A percentile compares a stretch with the other conserved stretches of the same genome.
Evolutionary conservation across 2,113 vertebrate genomes (phyloP).

Genomic region (Aix galericulata): DNA sequence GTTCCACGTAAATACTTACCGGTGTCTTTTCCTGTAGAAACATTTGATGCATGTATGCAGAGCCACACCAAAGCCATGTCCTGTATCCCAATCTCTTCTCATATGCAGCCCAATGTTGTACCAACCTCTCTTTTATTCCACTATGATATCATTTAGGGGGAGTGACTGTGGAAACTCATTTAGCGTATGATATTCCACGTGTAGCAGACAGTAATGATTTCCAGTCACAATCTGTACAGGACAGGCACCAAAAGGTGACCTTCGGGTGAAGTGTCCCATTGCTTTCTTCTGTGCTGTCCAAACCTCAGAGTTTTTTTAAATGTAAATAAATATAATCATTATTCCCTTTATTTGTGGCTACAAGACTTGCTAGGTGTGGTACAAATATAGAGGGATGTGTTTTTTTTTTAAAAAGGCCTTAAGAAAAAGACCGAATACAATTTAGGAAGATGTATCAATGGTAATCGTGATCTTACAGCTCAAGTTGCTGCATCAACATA

Average conservation of each 20-base stretch:
- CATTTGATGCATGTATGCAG: no score
- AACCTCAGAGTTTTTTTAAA: neutral
- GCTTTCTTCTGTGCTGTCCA: neutral
- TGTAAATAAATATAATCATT: neutral
- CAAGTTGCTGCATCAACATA: neutral
- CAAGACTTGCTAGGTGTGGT: neutral
- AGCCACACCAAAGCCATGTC: neutral
- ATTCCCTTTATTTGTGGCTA: neutral
- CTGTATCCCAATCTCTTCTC: neutral
- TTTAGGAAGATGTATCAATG: neutral
- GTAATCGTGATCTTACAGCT: neutral
- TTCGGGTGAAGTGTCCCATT: neutral
- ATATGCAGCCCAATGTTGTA: neutral
- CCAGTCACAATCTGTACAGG: neutral
- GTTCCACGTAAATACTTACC: neutral
- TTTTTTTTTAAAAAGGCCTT: neutral
- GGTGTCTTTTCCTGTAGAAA: neutral
- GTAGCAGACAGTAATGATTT: neutral
- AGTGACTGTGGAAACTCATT: neutral
- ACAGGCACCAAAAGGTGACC: neutral
- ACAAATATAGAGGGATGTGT: neutral
- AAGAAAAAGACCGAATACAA: neutral
- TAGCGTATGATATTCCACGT: neutral
- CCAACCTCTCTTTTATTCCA: no score
- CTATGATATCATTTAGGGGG: neutral